These are phyloP conservation scores for Drosophila ogumai DNA, from an alignment of 1,140 invertebrate genomes.

Conservation along the genomic window DNA sequence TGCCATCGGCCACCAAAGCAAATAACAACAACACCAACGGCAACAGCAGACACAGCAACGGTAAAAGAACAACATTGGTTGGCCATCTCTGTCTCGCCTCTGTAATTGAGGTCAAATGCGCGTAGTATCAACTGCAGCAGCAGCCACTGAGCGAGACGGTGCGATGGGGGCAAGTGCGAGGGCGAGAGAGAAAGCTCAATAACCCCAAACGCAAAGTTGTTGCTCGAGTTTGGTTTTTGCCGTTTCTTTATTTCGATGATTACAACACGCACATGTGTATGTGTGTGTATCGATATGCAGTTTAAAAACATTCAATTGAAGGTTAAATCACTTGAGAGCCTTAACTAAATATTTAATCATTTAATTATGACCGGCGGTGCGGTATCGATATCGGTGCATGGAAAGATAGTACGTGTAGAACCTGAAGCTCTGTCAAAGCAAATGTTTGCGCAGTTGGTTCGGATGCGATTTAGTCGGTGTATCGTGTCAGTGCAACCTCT, in stretches of 20 bases:
- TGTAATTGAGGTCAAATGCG: slow-evolving; percentile 52
- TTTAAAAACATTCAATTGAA: slow-evolving; percentile 24
- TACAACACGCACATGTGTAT: slow-evolving; percentile 2
- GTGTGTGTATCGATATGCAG: slow-evolving; percentile 9
- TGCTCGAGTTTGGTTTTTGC: slow-evolving; percentile 29
- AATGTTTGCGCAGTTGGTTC: slow-evolving; percentile 12
- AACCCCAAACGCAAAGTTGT: slow-evolving; percentile 19
- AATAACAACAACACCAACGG: slow-evolving; percentile 6
- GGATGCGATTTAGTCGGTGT: slow-evolving; percentile 2
- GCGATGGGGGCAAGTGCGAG: slow-evolving; percentile 9
- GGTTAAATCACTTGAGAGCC: slow-evolving; percentile 33
- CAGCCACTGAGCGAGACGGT: background rate
- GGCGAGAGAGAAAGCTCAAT: slow-evolving; percentile 29
- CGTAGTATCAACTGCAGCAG: slow-evolving; percentile 40
- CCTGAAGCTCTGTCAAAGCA: slow-evolving; percentile 8
- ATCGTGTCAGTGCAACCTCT: background rate
- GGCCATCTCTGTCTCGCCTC: slow-evolving; percentile 21
- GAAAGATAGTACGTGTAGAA: slow-evolving; percentile 16
- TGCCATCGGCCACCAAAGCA: slow-evolving; percentile 27
- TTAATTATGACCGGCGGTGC: slow-evolving; percentile 29
- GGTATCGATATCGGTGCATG: slow-evolving; percentile 5
- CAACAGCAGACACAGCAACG: slow-evolving; percentile 9
- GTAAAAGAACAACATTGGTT: slow-evolving; percentile 6
- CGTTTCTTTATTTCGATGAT: slow-evolving; percentile 26
- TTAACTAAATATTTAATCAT: slow-evolving; percentile 42